Conservation (phyloP, 2,888 invertebrate genomes). For the Trimorus sp. region DNA sequence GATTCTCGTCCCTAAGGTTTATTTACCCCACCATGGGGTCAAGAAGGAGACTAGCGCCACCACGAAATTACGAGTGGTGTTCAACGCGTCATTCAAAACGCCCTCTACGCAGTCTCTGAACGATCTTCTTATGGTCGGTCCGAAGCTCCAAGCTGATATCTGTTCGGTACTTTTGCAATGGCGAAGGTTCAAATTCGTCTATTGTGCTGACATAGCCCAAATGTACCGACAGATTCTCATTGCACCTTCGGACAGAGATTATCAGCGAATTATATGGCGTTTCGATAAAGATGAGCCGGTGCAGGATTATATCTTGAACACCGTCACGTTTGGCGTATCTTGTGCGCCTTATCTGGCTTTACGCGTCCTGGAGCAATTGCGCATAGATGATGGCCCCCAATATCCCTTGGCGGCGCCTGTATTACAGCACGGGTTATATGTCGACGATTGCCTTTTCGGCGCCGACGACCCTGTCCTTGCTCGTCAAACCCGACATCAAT, state of each 20-base stretch:
- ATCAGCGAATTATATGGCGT: constrained; percentile 1
- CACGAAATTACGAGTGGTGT: neutral
- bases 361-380: neutral
- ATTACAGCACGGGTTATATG: neutral
- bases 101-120: neutral
- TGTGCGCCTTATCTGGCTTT: neutral
- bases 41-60: neutral
- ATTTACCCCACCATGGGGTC: neutral
- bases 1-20: too few relatives aligned
- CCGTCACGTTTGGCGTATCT: neutral
- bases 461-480: neutral
- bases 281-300: neutral
- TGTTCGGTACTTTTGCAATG: neutral
- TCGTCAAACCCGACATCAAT: neutral
- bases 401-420: neutral
- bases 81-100: neutral
- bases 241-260: constrained; percentile 2
- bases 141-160: neutral
- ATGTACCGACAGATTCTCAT: constrained; percentile 37
- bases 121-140: neutral
- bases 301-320: neutral
- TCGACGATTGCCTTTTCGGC: neutral
- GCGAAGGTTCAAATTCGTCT: neutral
- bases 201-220: constrained; percentile 28
- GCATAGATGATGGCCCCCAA: neutral